These are phyloP conservation scores for Hymenochirus boettgeri DNA, from an alignment of 2,113 vertebrate genomes.

Conservation along the genomic window DNA sequence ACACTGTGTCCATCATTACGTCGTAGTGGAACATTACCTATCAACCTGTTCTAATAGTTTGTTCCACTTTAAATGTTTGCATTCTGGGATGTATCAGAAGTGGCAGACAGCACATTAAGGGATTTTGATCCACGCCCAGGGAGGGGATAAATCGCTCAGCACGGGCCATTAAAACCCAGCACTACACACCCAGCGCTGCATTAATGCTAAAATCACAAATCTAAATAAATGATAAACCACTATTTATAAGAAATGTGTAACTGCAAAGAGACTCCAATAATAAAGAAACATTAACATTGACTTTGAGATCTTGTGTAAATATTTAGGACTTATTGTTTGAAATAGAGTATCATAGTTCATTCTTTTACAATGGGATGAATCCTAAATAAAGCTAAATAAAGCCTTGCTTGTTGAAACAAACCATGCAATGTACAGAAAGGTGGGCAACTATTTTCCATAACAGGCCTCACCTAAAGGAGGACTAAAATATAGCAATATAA, in stretches of 20 bases:
- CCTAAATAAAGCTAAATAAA: too few species aligned
- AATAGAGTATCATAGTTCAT: too few species aligned
- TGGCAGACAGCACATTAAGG: slow-evolving; percentile 28
- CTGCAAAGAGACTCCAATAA: neutral
- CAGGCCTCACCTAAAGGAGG: too few species aligned
- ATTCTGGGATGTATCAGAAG: slow-evolving; percentile 27
- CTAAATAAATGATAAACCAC: slow-evolving; percentile 1
- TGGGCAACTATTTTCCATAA: too few species aligned
- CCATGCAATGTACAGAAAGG: too few species aligned
- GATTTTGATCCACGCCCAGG: slow-evolving; percentile 24
- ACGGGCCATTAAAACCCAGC: slow-evolving; percentile 16
- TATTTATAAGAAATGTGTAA: neutral
- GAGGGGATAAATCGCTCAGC: slow-evolving; percentile 14
- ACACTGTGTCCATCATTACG: too few species aligned
- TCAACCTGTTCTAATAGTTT: slow-evolving; percentile 35
- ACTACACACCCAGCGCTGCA: slow-evolving; percentile 14
- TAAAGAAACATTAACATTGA: neutral
- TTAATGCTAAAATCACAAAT: too few species aligned
- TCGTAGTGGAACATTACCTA: slow-evolving; percentile 12
- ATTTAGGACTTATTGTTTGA: too few species aligned
- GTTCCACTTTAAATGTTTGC: slow-evolving; percentile 40
- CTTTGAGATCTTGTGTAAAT: neutral
- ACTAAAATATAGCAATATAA: too few species aligned
- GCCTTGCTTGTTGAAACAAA: too few species aligned
- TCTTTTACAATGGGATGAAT: too few species aligned